Evolutionary conservation across 2,113 vertebrate genomes (phyloP).

Genomic region (Pluvialis apricaria): DNA sequence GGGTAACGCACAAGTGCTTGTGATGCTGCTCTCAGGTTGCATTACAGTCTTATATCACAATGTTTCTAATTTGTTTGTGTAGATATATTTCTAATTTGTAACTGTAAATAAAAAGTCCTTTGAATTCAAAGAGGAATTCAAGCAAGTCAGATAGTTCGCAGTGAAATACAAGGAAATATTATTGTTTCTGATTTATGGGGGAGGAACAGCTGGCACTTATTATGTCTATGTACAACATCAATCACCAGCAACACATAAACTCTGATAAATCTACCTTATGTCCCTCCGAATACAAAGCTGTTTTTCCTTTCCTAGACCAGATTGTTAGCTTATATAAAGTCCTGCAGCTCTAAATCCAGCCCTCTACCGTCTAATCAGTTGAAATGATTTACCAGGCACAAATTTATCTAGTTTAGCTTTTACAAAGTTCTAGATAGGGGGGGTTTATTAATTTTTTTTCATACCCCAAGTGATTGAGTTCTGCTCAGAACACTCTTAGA

Average conservation of each 20-base stretch:
- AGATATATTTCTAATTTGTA: neutral
- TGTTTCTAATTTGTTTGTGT: neutral
- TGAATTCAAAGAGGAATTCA: neutral
- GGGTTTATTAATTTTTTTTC: neutral
- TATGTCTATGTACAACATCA: constrained; percentile 35
- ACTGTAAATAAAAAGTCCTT: neutral
- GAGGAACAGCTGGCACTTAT: constrained; percentile 43
- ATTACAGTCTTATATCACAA: neutral
- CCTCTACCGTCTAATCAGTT: neutral
- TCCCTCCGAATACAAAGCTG: constrained; percentile 25
- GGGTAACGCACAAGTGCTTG: neutral
- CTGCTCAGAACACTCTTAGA: neutral
- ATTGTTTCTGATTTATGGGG: constrained; percentile 19
- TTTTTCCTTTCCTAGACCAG: neutral
- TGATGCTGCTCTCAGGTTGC: neutral
- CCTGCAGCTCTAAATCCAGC: neutral
- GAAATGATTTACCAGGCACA: neutral
- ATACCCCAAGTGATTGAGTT: neutral
- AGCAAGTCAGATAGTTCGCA: neutral
- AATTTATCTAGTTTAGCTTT: neutral
- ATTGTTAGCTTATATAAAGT: constrained; percentile 14
- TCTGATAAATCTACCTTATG: constrained; percentile 39
- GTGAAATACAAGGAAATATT: constrained; percentile 20
- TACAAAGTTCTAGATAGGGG: neutral
- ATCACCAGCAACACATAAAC: constrained; percentile 39